Conservation (phyloP, 2,888 invertebrate genomes). For the Argyresthia goedartella region DNA sequence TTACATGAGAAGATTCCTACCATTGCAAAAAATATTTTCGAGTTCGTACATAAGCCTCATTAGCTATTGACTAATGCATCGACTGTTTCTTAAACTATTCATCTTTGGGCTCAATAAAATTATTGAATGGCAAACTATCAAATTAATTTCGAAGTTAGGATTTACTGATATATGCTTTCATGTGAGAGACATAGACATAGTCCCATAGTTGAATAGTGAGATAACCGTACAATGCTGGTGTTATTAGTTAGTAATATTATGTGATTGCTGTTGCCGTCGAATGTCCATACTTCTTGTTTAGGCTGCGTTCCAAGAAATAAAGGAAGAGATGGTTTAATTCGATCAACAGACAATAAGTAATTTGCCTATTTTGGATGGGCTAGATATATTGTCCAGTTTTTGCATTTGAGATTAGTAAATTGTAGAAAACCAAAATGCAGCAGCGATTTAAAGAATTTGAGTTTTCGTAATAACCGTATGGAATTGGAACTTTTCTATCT, state of each 20-base stretch:
- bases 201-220: background rate
- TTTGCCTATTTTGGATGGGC: background rate
- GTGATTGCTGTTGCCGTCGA: constrained; percentile 8
- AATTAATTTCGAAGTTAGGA: too few relatives aligned
- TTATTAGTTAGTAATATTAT: constrained; percentile 3
- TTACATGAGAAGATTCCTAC: constrained; percentile 20
- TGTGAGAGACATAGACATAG: background rate
- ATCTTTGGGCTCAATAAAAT: background rate
- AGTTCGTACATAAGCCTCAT: constrained; percentile 30
- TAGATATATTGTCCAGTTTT: background rate
- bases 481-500: too few relatives aligned
- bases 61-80: constrained; percentile 19
- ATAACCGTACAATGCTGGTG: constrained; percentile 2
- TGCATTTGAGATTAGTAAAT: background rate
- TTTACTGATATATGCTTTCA: background rate
- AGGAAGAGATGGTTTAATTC: constrained; percentile 7
- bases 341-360: background rate
- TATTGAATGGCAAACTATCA: background rate
- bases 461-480: too few relatives aligned
- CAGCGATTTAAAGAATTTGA: too few relatives aligned
- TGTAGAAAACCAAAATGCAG: background rate
- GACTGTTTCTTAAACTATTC: constrained; percentile 31
- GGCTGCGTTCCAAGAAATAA: constrained; percentile 58
- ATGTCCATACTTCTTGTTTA: constrained; percentile 48
- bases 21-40: constrained; percentile 27